A percentile compares a stretch with the other conserved stretches of the same genome.
Evolutionary conservation across 2,888 invertebrate species (phyloP).

Genomic region (Diplolepis rosae): DNA sequence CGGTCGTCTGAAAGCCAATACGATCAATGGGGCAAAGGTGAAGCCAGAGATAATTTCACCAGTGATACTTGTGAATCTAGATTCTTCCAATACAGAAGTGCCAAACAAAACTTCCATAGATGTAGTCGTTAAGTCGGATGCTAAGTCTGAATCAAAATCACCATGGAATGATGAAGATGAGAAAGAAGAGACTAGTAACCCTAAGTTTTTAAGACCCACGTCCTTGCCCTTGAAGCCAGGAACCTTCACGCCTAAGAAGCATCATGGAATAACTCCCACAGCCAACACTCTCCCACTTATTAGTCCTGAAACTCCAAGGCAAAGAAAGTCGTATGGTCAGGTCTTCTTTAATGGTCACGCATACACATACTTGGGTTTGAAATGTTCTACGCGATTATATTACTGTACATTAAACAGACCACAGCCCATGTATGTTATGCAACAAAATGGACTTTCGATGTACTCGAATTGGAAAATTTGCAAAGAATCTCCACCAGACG

Average conservation of each 20-base stretch:
- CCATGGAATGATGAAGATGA: slow-evolving; percentile 40
- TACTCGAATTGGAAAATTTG: slow-evolving; percentile 95
- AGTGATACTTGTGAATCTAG: slow-evolving; percentile 51
- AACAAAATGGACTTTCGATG: slow-evolving; percentile 94
- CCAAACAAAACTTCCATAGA: slow-evolving; percentile 55
- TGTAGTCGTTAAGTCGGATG: slow-evolving; percentile 47
- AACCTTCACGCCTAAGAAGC: slow-evolving; percentile 86
- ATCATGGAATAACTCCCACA: slow-evolving; percentile 88
- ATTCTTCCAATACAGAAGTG: slow-evolving; percentile 57
- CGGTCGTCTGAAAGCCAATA: slow-evolving; percentile 25
- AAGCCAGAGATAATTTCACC: slow-evolving; percentile 40
- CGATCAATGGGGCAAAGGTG: slow-evolving; percentile 38
- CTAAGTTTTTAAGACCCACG: slow-evolving; percentile 86
- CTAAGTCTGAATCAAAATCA: slow-evolving; percentile 48
- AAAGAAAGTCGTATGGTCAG: slow-evolving; percentile 92
- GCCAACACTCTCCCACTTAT: slow-evolving; percentile 88
- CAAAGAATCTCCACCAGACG: slow-evolving; percentile 64
- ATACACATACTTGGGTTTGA: slow-evolving; percentile 92
- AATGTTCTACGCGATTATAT: slow-evolving; percentile 91
- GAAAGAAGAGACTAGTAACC: slow-evolving; percentile 73
- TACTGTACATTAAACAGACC: slow-evolving; percentile 95
- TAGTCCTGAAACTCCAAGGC: slow-evolving; percentile 93
- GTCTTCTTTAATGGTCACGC: slow-evolving; percentile 92
- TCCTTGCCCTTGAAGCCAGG: slow-evolving; percentile 90
- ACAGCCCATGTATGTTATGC: slow-evolving; percentile 95